A percentile compares a stretch with the other conserved stretches of the same genome.
These are phyloP conservation scores for Acanthosepion esculentum DNA, from an alignment of 2,888 invertebrate genomes.

Conservation along the genomic window DNA sequence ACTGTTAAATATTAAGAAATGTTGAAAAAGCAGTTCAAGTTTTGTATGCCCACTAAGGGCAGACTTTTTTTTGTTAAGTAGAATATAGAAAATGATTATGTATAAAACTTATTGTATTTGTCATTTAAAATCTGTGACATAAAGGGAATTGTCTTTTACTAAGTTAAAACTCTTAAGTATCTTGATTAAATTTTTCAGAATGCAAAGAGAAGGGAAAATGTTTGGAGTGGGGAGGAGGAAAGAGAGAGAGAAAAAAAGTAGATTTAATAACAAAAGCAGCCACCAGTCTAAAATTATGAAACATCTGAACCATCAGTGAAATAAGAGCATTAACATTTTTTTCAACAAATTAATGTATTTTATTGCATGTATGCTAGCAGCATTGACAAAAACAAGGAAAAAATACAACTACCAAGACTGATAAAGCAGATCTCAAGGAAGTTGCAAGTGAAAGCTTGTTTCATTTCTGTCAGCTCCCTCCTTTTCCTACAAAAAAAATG, in stretches of 20 bases:
- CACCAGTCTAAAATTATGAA: no score
- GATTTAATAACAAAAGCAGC: no score
- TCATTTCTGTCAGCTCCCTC: neutral
- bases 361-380: constrained; percentile 5
- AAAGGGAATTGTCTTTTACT: no score
- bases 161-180: no score
- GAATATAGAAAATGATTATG: neutral
- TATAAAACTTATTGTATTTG: neutral
- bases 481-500: neutral
- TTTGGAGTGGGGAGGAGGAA: no score
- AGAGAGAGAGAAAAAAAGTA: no score
- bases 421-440: neutral
- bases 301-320: no score
- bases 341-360: neutral
- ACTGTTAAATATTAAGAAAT: neutral
- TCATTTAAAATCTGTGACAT: no score
- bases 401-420: neutral
- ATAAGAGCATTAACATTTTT: no score
- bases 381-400: neutral
- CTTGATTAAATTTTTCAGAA: no score
- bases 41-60: neutral
- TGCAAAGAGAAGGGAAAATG: no score
- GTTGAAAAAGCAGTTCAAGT: neutral
- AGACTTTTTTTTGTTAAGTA: neutral
- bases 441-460: neutral